Conservation (phyloP, 2,888 invertebrate species). For the Cosmopolites sordidus region DNA sequence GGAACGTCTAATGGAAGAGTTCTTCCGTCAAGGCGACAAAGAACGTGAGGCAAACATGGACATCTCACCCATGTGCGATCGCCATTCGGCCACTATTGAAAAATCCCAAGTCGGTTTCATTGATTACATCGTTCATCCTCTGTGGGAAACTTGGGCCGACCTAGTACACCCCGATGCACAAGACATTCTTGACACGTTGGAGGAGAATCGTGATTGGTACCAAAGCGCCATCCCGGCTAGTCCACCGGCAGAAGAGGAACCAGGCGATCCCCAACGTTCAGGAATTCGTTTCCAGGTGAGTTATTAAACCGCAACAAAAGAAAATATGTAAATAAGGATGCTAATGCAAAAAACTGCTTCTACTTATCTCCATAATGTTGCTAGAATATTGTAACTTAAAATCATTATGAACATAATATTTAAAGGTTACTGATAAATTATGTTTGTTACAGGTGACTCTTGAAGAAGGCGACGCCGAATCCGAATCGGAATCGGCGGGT, state of each 20-base stretch:
- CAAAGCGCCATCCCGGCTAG: constrained; percentile 88
- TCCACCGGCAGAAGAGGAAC: constrained; percentile 69
- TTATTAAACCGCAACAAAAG: neutral
- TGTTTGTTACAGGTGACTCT: constrained; percentile 67
- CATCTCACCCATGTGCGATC: constrained; percentile 98
- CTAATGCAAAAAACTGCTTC: too few relatives aligned
- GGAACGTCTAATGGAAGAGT: constrained; percentile 93
- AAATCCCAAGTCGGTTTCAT: constrained; percentile 99
- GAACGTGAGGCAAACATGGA: constrained; percentile 95
- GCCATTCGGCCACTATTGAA: constrained; percentile 93
- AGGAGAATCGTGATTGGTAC: constrained; percentile 94
- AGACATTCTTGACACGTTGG: constrained; percentile 94
- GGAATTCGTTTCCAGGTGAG: constrained; percentile 66
- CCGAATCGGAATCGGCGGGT: constrained; percentile 55
- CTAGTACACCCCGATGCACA: constrained; percentile 98
- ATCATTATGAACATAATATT: too few relatives aligned
- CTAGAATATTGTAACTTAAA: too few relatives aligned
- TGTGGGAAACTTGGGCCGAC: constrained; percentile 99
- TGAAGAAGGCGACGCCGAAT: constrained; percentile 62
- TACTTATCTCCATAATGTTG: too few relatives aligned
- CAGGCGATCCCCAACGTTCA: constrained; percentile 55
- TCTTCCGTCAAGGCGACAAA: constrained; percentile 96
- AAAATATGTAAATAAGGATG: too few relatives aligned
- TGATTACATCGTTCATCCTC: constrained; percentile 98
- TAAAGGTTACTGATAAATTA: too few relatives aligned